A percentile compares a stretch with the other conserved stretches of the same genome.
Conservation (phyloP, 2,888 invertebrate species). For the Alcis repandata region DNA sequence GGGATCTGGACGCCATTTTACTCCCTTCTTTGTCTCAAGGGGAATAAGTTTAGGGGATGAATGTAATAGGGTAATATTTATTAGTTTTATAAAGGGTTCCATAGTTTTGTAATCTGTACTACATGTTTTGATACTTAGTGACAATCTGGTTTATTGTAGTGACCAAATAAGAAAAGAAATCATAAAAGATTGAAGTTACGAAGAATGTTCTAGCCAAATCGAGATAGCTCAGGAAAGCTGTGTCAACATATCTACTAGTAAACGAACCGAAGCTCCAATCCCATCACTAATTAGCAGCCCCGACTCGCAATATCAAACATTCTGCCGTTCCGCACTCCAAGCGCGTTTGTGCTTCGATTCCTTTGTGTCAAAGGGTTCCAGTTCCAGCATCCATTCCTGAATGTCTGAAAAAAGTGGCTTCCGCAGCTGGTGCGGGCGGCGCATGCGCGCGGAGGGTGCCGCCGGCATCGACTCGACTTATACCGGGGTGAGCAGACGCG, state of each 20-base stretch:
- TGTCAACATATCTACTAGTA: neutral
- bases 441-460: conserved; percentile 82
- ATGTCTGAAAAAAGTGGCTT: conserved; percentile 38
- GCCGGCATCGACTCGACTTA: conserved; percentile 81
- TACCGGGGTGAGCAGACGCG: conserved; percentile 77
- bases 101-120: too few species aligned
- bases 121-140: too few species aligned
- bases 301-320: neutral
- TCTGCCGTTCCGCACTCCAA: neutral
- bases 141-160: too few species aligned
- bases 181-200: too few species aligned
- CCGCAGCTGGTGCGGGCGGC: conserved; percentile 57
- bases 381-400: conserved; percentile 44
- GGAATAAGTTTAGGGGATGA: too few species aligned
- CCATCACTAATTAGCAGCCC: neutral
- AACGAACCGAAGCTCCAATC: neutral
- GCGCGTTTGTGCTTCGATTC: neutral
- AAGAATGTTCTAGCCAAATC: neutral
- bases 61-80: too few species aligned
- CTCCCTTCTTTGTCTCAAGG: too few species aligned
- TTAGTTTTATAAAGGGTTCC: too few species aligned
- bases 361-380: conserved; percentile 30
- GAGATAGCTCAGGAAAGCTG: neutral
- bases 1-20: too few species aligned
- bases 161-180: too few species aligned